Evolutionary conservation across 1,140 invertebrate species (phyloP), one percentile per base, ranked within the genome.

Genomic region (Cherax destructor): DNA sequence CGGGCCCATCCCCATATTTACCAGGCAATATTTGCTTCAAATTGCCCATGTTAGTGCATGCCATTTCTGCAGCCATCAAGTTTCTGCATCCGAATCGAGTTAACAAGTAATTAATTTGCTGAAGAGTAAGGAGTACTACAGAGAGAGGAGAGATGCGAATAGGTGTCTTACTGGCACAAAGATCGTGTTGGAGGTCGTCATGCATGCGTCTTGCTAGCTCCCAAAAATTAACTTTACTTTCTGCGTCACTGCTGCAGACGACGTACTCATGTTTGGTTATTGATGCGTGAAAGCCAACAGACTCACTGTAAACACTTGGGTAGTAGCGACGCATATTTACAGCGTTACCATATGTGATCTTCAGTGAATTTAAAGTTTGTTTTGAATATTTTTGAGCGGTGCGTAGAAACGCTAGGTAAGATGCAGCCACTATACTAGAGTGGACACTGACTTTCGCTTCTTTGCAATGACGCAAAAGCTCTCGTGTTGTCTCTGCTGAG

Each of bases 41-140:
- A 65, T 92, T 80, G 10, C 92, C 92, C 92, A 92, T 92, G 76
- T 92, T 87, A 30, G 56, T 61, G 77, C 30, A 86, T 76, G 74
- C 13, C 69, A 86, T 72, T 76, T 90, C 83, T 50, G 52, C 65
- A 74, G 86, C 61, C 11, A 16, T 74, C 85, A 24, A 83, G 65
- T 59, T 80, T 65, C n/a, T 78, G 59, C 24, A 50, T 18, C 92
- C 83, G n/a, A 89, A 61, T 18, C 65, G 49, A 21, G 69, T 85
- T 47, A 88, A 74, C n/a, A 81, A 49, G n/a, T 80, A 30, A 72
- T 92, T 92, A 74, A 84, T 74, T 3, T 81, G 87, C 16, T 86
- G 79, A 30, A 92, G 74, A n/a, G 74, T 72, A 30, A 56, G 21
- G 4, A 47, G 56, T 49, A 85, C 30, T 76, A 80, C 72, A 16